A percentile compares a stretch with the other conserved stretches of the same genome.
Conservation (phyloP, 2,888 invertebrate genomes). For the Nymphalis polychloros region DNA sequence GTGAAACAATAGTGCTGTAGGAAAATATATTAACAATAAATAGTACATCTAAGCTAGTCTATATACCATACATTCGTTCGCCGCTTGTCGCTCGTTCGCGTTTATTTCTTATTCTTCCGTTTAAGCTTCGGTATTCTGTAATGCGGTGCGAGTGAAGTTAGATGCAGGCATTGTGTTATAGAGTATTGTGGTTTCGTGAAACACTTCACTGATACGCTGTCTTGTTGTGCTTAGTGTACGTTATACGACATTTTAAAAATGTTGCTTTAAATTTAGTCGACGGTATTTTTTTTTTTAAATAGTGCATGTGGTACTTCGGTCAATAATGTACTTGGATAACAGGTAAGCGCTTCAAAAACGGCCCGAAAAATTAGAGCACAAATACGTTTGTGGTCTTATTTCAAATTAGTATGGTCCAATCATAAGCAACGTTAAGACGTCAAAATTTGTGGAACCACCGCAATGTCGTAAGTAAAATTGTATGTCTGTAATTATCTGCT, state of each 20-base stretch:
- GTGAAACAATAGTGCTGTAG: constrained; percentile 36
- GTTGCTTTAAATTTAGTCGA: background rate
- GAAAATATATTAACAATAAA: constrained; percentile 41
- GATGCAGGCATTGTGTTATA: constrained; percentile 45
- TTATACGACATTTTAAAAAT: background rate
- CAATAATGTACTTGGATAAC: too few species aligned
- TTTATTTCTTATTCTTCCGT: constrained; percentile 56
- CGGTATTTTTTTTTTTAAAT: background rate
- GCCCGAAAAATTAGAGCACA: too few species aligned
- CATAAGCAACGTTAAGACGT: too few species aligned
- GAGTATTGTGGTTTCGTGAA: constrained; percentile 22
- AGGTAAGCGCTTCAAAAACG: too few species aligned
- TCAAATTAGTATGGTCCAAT: too few species aligned
- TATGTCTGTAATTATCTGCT: too few species aligned
- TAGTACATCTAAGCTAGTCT: constrained; percentile 40
- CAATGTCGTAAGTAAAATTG: too few species aligned
- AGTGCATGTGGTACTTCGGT: background rate
- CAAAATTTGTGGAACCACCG: too few species aligned
- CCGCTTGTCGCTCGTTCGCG: constrained; percentile 64
- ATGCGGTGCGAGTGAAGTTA: constrained; percentile 73
- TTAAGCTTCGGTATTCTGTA: constrained; percentile 79
- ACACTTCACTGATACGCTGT: constrained; percentile 21
- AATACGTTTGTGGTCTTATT: too few species aligned
- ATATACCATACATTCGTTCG: constrained; percentile 68
- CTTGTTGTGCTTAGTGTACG: background rate